Evolutionary conservation across 92 coral and sea anemone genomes (phyloP), one percentile per base, ranked within the genome.

Genomic region (Palythoa heliodiscus): DNA sequence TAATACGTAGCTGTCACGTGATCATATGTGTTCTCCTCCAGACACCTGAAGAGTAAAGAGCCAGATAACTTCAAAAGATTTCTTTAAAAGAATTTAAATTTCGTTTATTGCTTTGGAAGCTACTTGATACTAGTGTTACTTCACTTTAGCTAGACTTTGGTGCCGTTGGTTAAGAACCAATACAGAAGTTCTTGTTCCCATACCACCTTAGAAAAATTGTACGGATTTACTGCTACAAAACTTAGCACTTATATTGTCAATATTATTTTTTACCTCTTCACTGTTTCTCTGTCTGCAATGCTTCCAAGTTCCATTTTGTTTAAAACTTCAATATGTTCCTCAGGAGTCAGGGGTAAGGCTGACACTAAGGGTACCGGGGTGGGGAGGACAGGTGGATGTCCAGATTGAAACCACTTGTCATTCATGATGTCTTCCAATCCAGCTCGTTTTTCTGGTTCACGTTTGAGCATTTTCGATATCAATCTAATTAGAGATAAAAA

Each of bases 1-100:
- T 92, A 96, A 76, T 96, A 96, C 0, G 99, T 94, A 15, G 99
- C 99, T 1, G 98, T 89, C 38, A 92, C 91, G 71, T 92, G 98
- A 76, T 96, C 93, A 54, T 96, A 96, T 0, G 98, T 86, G 86
- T 92, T 93, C 60, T 93, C 91, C 78, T 93, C 94, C 66, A 96
- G 86, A 16, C 98, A 96, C 81, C 99, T 94, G 78, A 5, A 73
- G 61, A 71, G 52, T 24, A 83, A 37, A 55, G 6, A 35, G 35
- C 35, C 35, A 1, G 38, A 16, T 8, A 39, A 52, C 63, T 15
- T 76, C 35, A 1, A 29, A 29, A 29, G 1, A 0, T 29, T 29
- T 29, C 35, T 29, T 29, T 29, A 29, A 29, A 29, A 29, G 35
- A 1, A 29, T 29, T 29, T 29, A 29, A 29, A 29, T 29, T 29